Percentiles rank a stretch among this genome's conserved stretches.
phyloP scores from a whole-genome alignment of 1,140 invertebrate species.

The Ceratitis capitata region DNA sequence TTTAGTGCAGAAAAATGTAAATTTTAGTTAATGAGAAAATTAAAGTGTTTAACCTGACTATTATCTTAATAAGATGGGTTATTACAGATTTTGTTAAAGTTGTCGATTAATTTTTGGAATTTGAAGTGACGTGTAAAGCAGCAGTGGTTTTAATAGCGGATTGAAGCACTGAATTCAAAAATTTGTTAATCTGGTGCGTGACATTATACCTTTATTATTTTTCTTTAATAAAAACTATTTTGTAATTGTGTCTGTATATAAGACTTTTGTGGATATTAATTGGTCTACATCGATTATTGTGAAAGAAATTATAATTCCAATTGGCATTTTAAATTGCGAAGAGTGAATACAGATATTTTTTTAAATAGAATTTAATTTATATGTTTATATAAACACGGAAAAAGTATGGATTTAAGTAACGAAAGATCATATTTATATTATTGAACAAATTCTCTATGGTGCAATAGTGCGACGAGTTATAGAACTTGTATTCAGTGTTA shows the following conservation, averaged over 20 bases:
- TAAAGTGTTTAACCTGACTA: background rate
- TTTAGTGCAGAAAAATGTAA: background rate
- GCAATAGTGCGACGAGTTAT: too few relatives aligned
- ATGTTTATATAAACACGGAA: background rate
- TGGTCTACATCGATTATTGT: too few relatives aligned
- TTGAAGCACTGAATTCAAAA: background rate
- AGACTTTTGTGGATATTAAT: too few relatives aligned
- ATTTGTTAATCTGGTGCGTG: background rate
- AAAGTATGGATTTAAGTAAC: too few relatives aligned
- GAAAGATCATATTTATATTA: too few relatives aligned
- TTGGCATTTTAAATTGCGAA: background rate
- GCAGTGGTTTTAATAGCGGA: background rate
- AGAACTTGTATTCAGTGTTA: too few relatives aligned
- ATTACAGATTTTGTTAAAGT: background rate
- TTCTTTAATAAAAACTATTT: background rate
- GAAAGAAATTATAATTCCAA: too few relatives aligned
- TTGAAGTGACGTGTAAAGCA: conserved; percentile 7
- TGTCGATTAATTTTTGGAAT: background rate
- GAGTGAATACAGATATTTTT: background rate
- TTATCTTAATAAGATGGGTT: background rate
- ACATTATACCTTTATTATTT: background rate
- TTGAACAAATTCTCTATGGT: too few relatives aligned
- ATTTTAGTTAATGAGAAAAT: background rate
- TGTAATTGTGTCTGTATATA: background rate
- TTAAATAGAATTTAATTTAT: background rate